Conservation (phyloP, 2,797 vertebrate genomes). For the Champsocephalus esox region DNA sequence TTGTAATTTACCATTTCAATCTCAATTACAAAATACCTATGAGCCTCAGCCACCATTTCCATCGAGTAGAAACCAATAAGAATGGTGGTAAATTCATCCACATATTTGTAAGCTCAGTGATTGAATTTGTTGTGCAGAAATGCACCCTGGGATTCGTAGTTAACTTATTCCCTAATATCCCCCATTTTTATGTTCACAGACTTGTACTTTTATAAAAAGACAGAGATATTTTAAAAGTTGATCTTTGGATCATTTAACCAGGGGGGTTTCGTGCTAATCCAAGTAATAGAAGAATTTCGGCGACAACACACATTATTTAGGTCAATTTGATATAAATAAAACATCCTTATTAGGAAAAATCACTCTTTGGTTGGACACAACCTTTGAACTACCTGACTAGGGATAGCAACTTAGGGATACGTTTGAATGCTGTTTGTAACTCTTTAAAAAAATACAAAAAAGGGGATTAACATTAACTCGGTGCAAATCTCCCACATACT, state of each 20-base stretch:
- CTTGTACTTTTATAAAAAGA: background rate
- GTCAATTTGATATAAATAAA: background rate
- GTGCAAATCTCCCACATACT: no score
- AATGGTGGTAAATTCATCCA: background rate
- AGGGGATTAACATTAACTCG: no score
- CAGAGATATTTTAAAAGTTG: background rate
- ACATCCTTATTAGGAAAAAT: background rate
- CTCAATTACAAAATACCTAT: no score
- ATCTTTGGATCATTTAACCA: background rate
- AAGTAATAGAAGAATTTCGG: no score
- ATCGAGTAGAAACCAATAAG: background rate
- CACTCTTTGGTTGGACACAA: conserved; percentile 1
- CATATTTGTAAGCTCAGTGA: background rate
- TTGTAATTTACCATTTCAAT: no score
- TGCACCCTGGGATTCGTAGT: background rate
- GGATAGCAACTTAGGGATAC: background rate
- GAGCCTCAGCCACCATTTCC: no score
- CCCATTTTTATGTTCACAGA: background rate
- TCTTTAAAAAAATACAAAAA: no score
- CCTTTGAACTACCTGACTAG: background rate
- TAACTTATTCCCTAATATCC: background rate
- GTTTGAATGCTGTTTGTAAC: no score
- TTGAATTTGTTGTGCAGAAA: background rate
- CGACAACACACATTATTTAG: no score
- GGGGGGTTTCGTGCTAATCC: no score